Base-by-base conservation (phyloP, 2,797 vertebrate genomes). In the Spatula clypeata region DNA sequence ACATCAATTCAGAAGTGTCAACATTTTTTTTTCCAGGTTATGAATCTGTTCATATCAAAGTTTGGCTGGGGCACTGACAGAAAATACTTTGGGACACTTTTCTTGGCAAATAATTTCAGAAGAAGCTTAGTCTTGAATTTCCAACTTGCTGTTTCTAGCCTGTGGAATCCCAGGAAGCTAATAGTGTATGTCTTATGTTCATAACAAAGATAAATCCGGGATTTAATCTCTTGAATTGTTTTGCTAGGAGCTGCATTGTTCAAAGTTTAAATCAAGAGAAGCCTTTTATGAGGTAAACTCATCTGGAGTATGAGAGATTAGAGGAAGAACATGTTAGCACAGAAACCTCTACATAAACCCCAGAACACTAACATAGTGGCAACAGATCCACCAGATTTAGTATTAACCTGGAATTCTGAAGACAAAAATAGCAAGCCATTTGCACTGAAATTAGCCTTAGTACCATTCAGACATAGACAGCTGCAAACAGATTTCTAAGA, bases 391-490 rank as follows among this genome's bases (percentile, higher is more conserved):
- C 10, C 7, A 58, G 34, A 38, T 45, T 14, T 51, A 5, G 6
- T 8, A 64, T 61, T 53, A 69, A 17, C 4, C 8, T 76, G 16
- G 5, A 76, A 90, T 57, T 65, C 11, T 86, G 10, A 66, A 49
- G 15, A 26, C 9, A 21, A 75, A 40, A 7, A 24, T 11, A 74
- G 3, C 13, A 3, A 88, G 1, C 4, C 1, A 55, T 13, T 84
- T 44, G 7, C 55, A 5, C 5, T 58, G 40, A 69, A 90, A 45
- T 42, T 67, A 61, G 17, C 6, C 0, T 0, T 60, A 67, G 40
- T 7, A 47, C 3, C 13, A 49, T 53, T 15, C 4, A 77, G 24
- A 49, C 0, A 0, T 21, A 2, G 1, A 49, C 7, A 53, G 6
- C 4, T 67, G n/a, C 23, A 74, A 40, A 2, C 1, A 26, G 9